phyloP scores from a whole-genome alignment of 2,888 invertebrate species.

The Lycaena phlaeas region DNA sequence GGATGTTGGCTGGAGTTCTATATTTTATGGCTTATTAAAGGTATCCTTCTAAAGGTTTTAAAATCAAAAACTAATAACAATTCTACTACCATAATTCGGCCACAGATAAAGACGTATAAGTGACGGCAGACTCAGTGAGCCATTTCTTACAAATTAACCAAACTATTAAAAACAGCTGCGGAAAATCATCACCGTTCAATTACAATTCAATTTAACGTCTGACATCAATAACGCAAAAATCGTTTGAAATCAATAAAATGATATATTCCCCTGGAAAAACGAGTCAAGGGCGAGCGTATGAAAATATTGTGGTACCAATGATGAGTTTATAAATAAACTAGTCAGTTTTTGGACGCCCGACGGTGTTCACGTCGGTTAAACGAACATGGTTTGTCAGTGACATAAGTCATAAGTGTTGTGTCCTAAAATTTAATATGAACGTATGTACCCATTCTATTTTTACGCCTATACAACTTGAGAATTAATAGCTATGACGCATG shows the following conservation, averaged over 20 bases:
- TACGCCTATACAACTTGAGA: slow-evolving; percentile 14
- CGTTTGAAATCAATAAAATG: slow-evolving; percentile 8
- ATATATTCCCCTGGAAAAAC: slow-evolving; percentile 24
- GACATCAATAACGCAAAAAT: slow-evolving; percentile 51
- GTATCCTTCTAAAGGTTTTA: too few species aligned
- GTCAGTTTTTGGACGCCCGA: slow-evolving; percentile 37
- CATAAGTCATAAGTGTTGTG: too few species aligned
- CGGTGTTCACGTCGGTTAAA: slow-evolving; percentile 18
- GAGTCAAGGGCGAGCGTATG: slow-evolving; percentile 60
- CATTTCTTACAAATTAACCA: too few species aligned
- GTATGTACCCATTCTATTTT: slow-evolving; percentile 3
- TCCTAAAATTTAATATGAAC: not conserved
- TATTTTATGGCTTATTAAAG: too few species aligned
- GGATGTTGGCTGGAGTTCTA: too few species aligned
- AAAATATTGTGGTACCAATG: slow-evolving; percentile 58
- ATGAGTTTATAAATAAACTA: slow-evolving; percentile 61
- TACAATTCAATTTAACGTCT: too few species aligned
- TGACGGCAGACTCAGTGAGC: too few species aligned
- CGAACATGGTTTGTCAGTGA: not conserved
- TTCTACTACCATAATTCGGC: too few species aligned
- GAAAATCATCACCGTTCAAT: too few species aligned
- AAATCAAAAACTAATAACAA: too few species aligned
- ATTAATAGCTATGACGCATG: slow-evolving; percentile 23
- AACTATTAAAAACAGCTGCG: too few species aligned
- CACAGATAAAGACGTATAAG: too few species aligned